Evolutionary conservation across 2,113 vertebrate species (phyloP), one percentile per base, ranked within the genome.

Genomic region (Megaceryle maxima): DNA sequence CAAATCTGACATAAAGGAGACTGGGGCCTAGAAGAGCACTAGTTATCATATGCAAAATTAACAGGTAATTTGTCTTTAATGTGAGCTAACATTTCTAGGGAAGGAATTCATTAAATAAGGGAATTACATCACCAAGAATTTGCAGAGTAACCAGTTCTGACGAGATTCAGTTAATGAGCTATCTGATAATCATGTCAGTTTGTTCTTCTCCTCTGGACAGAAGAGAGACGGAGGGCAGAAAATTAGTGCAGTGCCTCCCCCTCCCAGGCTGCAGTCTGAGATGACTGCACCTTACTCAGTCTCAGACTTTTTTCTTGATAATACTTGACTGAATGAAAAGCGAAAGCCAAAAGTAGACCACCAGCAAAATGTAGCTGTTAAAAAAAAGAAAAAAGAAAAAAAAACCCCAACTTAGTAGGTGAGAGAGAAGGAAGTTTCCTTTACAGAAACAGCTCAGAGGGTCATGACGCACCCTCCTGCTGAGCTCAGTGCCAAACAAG

Each of bases 31-130:
- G 62, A 78, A 90, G 57, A 81, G 9, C 43, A 56, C 59, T 86
- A 70, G 90, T 93, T 87, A 88, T 83, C 77, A 85, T 66, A 94
- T 43, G 51, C 69, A 89, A 92, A 95, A 94, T 91, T 50, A 93
- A 46, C 70, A 79, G n/a, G 66, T 62, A 94, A 96, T 94, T 95
- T 11, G 16, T 53, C 74, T 92, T 70, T 94, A 91, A 96, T 87
- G 74, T 63, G 22, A 87, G n/a, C 74, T 89, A 90, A 94, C 3
- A 33, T 78, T 92, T 94, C 50, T 84, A 63, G 31, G 17, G 43
- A 26, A 84, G 77, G 43, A 84, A 79, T 87, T 87, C 92, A 96
- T 93, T 95, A 96, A 93, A 57, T 16, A 17, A 28, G 66, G 48
- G 57, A 95, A 89, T 87, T 93, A 73, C 94, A 94, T 82, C 59